Percentiles rank a stretch among this genome's conserved stretches.
These are phyloP conservation scores for Uloborus diversus DNA, from an alignment of 1,140 invertebrate genomes.

Conservation along the genomic window DNA sequence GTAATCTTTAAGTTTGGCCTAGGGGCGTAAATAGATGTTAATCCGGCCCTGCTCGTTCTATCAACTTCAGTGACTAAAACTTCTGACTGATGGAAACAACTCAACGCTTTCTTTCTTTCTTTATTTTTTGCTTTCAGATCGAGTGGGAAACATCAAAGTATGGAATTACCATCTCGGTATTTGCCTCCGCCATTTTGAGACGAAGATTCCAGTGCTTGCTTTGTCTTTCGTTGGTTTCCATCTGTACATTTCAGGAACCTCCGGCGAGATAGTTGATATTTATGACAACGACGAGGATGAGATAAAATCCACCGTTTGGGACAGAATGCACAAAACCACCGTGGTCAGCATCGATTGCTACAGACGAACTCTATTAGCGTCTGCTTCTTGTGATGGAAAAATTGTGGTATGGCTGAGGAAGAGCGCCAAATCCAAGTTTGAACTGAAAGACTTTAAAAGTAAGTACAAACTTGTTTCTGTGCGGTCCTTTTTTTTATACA, in stretches of 20 bases:
- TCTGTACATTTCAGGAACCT: constrained; percentile 78
- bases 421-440: constrained; percentile 74
- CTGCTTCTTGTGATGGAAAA: constrained; percentile 76
- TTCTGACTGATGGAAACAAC: too few relatives aligned
- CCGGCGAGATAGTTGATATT: constrained; percentile 75
- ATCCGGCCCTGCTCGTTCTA: too few relatives aligned
- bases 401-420: constrained; percentile 80
- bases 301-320: constrained; percentile 70
- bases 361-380: constrained; percentile 74
- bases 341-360: constrained; percentile 72
- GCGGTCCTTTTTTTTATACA: neutral
- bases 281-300: constrained; percentile 70
- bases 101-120: neutral
- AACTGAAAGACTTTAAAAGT: neutral
- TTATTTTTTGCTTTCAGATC: neutral
- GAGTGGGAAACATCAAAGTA: constrained; percentile 75
- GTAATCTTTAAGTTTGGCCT: too few relatives aligned
- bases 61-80: too few relatives aligned
- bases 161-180: constrained; percentile 83
- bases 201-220: constrained; percentile 63
- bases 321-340: constrained; percentile 76
- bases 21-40: too few relatives aligned
- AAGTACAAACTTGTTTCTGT: neutral
- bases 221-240: constrained; percentile 66
- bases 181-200: constrained; percentile 69